Conservation (phyloP, 2,888 invertebrate species). For the Erpobdella octoculata region DNA sequence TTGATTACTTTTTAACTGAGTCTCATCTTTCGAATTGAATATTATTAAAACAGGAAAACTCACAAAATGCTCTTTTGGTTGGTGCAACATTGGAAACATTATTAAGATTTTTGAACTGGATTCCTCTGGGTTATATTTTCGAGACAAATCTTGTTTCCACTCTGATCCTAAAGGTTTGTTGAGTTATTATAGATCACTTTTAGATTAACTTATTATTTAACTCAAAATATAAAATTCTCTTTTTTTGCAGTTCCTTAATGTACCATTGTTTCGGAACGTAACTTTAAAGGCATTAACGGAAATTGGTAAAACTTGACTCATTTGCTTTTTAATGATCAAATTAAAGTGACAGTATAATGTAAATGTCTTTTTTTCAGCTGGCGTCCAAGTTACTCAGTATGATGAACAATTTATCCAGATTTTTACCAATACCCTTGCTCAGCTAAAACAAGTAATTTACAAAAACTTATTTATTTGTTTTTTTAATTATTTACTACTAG, state of each 20-base stretch:
- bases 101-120: conserved; percentile 94
- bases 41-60: conserved; percentile 65
- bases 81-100: conserved; percentile 91
- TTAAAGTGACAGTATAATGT: no score
- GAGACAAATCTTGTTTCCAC: conserved; percentile 93
- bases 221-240: not conserved
- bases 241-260: conserved; percentile 71
- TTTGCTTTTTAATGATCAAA: no score
- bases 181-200: not conserved
- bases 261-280: conserved; percentile 93
- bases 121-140: conserved; percentile 98
- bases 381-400: conserved; percentile 74
- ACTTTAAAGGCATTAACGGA: conserved; percentile 96
- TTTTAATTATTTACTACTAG: no score
- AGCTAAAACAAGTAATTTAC: conserved; percentile 66
- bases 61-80: conserved; percentile 90
- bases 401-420: conserved; percentile 83
- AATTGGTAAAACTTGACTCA: conserved; percentile 60
- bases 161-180: conserved; percentile 69
- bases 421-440: conserved; percentile 83
- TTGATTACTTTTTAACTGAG: not conserved
- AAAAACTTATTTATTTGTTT: not conserved
- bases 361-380: conserved; percentile 55
- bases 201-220: not conserved
- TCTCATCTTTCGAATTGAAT: not conserved